These are phyloP conservation scores for Nannoperca australis DNA, from an alignment of 2,797 vertebrate genomes.

Conservation along the genomic window DNA sequence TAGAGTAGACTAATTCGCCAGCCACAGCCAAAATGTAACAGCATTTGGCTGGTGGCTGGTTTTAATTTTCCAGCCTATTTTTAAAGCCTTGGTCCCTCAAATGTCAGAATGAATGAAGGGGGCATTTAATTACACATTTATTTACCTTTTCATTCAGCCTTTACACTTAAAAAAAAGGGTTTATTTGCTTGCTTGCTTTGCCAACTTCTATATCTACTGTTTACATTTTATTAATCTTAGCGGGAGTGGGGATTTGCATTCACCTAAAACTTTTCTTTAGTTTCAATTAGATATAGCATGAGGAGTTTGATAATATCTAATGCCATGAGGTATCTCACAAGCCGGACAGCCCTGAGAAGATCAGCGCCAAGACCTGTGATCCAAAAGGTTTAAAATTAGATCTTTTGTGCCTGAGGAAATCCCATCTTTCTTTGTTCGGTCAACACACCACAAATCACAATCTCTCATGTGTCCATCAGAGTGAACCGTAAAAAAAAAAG, in stretches of 20 bases:
- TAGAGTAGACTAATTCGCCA: conserved; percentile 60
- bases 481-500: conserved; percentile 13
- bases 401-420: conserved; percentile 47
- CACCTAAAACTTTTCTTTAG: conserved; percentile 3
- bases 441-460: conserved; percentile 34
- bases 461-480: conserved; percentile 38
- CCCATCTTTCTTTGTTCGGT: conserved; percentile 27
- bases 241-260: conserved; percentile 19
- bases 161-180: not conserved
- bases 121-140: conserved; percentile 65
- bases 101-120: conserved; percentile 57
- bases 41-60: conserved; percentile 59
- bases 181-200: conserved; percentile 19
- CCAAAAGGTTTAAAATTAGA: conserved; percentile 45
- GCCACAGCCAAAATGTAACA: conserved; percentile 52
- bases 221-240: conserved; percentile 28
- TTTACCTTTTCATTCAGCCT: conserved; percentile 39
- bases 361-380: conserved; percentile 38
- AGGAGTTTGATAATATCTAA: conserved; percentile 7
- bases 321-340: conserved; percentile 8
- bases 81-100: conserved; percentile 53
- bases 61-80: conserved; percentile 62
- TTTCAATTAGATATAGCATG: not conserved
- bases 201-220: conserved; percentile 6
- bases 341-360: conserved; percentile 28